Evolutionary conservation across 2,797 vertebrate genomes (phyloP).

Genomic region (Menidia menidia): DNA sequence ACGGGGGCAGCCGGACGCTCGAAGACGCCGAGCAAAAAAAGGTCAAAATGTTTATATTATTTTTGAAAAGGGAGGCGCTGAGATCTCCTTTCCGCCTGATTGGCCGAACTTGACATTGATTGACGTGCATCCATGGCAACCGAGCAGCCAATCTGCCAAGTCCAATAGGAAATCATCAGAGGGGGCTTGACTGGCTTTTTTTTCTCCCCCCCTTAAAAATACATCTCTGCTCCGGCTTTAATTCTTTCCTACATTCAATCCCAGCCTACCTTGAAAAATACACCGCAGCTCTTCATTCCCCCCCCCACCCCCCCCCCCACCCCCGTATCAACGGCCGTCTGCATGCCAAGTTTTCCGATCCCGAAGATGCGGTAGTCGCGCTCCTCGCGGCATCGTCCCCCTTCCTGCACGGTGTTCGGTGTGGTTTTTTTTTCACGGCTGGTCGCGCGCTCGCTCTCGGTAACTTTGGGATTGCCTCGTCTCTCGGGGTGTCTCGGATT

Average conservation of each 20-base stretch:
- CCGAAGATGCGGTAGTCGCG: conserved; percentile 80
- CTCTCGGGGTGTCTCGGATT: conserved; percentile 60
- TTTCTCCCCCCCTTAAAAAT: conserved; percentile 82
- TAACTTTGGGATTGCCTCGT: conserved; percentile 79
- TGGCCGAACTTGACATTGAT: conserved; percentile 91
- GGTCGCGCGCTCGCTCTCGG: conserved; percentile 61
- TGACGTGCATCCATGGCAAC: conserved; percentile 94
- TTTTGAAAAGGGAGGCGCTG: conserved; percentile 87
- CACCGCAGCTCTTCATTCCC: conserved; percentile 68
- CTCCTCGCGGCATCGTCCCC: conserved; percentile 72
- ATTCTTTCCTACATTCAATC: conserved; percentile 81
- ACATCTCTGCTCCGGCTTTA: conserved; percentile 81
- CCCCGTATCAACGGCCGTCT: conserved; percentile 52
- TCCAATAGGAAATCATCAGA: conserved; percentile 89
- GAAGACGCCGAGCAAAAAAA: conserved; percentile 79
- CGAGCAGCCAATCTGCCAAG: conserved; percentile 90
- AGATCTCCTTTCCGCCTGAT: conserved; percentile 85
- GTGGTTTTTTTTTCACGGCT: conserved; percentile 59
- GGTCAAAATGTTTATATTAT: conserved; percentile 84
- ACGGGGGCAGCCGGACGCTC: conserved; percentile 64
- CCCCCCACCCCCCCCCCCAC: conserved; percentile 67
- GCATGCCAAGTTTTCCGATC: conserved; percentile 71
- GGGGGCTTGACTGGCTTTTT: conserved; percentile 83
- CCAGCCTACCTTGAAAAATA: conserved; percentile 73
- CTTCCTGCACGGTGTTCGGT: conserved; percentile 49